Evolutionary conservation across 37 sponge, comb jelly and placozoan species (phyloP), one percentile per base, ranked within the genome.

Genomic region (Theonella swinhoei): DNA sequence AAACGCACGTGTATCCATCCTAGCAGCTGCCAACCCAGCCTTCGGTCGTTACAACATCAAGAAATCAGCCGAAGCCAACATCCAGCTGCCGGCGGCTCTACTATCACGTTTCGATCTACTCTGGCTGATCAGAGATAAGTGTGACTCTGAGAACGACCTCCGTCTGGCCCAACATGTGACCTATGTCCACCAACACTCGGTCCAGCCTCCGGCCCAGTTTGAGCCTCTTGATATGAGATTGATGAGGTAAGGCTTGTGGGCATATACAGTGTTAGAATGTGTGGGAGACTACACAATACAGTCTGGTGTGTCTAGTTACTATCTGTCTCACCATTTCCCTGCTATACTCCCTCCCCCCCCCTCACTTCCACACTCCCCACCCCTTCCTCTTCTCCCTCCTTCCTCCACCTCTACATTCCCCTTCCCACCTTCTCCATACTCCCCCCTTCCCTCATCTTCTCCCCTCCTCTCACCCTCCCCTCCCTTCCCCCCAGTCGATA

Each of bases 21-120:
- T 98, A 32, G 99, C 99, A 60, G 99, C 99, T 74, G 99, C 99
- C 67, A 98, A 98, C 71, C 99, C 99, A 43, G 99, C 96, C 2
- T 98, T 92, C 69, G 99, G 99, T 4, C 92, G 96, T 65, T 98
- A 98, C 95, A 98, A 98, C 79, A 84, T 94, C 72, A 94, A 92
- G 83, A 96, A 96, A 81, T 96, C 95, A 24, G 99, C 90, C 4
- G 99, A 96, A 78, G 94, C 95, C 40, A 98, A 98, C 78, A 94
- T 96, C 76, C 99, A 98, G 82, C 88, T 98, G 33, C 99, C 99
- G 39, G 99, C 99, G 9, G 96, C 99, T n/a, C 92, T 96, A 25
- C 89, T 98, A 67, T 98, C 99, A 17, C 72, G 96, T 22, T 98
- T 98, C 85, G 99, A 98, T 72, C 89, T 98, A 22, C 88, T 98